Percentiles rank a stretch among this genome's conserved stretches.
Conservation (phyloP, 2,888 invertebrate species). For the Adineta ricciae region DNA sequence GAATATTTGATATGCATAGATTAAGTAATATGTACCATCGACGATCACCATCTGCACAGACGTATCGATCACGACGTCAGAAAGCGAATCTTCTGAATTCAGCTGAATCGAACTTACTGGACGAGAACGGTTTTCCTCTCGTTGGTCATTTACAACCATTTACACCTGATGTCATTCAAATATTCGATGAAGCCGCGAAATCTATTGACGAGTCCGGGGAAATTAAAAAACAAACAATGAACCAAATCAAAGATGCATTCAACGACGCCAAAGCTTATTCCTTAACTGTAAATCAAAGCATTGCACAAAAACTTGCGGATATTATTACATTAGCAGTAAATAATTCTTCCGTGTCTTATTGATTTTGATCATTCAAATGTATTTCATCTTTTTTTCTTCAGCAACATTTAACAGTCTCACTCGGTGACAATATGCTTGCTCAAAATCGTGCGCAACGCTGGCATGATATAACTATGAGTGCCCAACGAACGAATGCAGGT, state of each 20-base stretch:
- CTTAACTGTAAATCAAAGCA: conserved; percentile 2
- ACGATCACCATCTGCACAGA: not conserved
- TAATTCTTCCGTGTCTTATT: not conserved
- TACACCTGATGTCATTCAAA: conserved; percentile 10
- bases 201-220: not conserved
- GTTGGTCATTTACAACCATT: not conserved
- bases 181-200: not conserved
- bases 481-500: conserved; percentile 45
- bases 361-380: no score
- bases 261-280: conserved; percentile 11
- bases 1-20: no score
- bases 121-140: conserved; percentile 3
- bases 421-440: conserved; percentile 46
- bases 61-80: not conserved
- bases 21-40: not conserved
- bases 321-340: conserved; percentile 6
- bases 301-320: conserved; percentile 18
- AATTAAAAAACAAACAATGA: conserved; percentile 1
- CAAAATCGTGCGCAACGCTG: conserved; percentile 45
- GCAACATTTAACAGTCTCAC: conserved; percentile 45
- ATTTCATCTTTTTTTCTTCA: conserved; percentile 34
- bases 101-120: not conserved
- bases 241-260: conserved; percentile 1
- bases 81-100: not conserved
- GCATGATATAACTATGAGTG: conserved; percentile 46